Evolutionary conservation across 2,113 vertebrate species (phyloP), one percentile per base, ranked within the genome.

Genomic region (Acrocephalus kingi): DNA sequence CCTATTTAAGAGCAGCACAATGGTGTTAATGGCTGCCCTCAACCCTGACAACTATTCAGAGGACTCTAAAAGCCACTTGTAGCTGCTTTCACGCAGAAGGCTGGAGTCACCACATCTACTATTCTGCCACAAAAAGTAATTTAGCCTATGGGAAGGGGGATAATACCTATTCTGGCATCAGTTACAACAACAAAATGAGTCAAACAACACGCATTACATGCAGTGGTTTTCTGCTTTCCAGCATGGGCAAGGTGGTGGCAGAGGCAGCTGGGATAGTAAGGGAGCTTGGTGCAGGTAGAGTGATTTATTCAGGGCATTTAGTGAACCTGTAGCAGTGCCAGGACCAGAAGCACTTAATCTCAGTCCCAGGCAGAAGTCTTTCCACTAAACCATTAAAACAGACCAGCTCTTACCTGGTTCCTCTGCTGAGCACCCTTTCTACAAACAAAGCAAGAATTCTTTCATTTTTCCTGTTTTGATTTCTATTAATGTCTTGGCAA

Each of bases 1-100:
- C 68, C 83, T 4, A 0, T n/a, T 80, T 63, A 67, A 87, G 89
- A 74, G 72, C 43, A 84, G 30, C 61, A 75, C 24, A 37, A 4
- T 9, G 35, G 51, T 45, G 89, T 69, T 92, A 93, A 95, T 90
- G 49, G 15, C 56, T 94, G 62, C 45, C 35, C 76, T 86, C 49
- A 52, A 4, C 23, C n/a, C 43, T 71, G 39, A 64, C 76, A 20
- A 10, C 55, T 67, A 9, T 37, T 78, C 83, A 81, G 56, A 84
- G 61, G 31, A 51, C 75, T 80, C 52, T 23, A n/a, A 55, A 71
- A 78, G 56, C 21, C 27, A 28, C 35, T 43, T 67, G 17, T 37
- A 82, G 74, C 37, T 62, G 54, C 78, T 56, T 75, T 89, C 73
- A 46, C 0, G 0, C 25, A 35, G 58, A 75, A 63, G 18, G 27